These are phyloP conservation scores for Sphaerophoria taeniata DNA, from an alignment of 2,888 invertebrate species.

Conservation along the genomic window DNA sequence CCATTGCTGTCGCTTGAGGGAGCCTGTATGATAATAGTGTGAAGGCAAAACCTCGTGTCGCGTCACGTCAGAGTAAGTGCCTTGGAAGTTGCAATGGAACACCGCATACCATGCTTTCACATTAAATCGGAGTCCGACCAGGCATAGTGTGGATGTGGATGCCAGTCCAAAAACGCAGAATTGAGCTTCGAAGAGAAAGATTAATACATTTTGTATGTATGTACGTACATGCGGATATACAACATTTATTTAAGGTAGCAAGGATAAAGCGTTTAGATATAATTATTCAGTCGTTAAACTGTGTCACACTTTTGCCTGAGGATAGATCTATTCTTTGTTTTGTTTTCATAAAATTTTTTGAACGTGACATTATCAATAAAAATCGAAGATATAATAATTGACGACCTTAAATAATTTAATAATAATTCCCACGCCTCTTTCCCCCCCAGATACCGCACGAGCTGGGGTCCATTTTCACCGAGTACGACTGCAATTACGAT, in stretches of 20 bases:
- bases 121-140: conserved; percentile 64
- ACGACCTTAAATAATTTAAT: too few species aligned
- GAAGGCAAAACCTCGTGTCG: conserved; percentile 54
- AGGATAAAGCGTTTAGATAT: conserved; percentile 28
- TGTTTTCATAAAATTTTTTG: neutral
- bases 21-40: neutral
- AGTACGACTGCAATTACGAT: too few species aligned
- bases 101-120: conserved; percentile 64
- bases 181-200: conserved; percentile 18
- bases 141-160: conserved; percentile 57
- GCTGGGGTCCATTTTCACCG: too few species aligned
- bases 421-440: too few species aligned
- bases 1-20: neutral
- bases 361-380: too few species aligned
- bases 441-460: too few species aligned
- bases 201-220: too few species aligned
- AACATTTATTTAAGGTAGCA: conserved; percentile 29
- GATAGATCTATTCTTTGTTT: neutral
- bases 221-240: neutral
- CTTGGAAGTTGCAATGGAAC: conserved; percentile 49
- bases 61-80: conserved; percentile 59
- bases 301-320: conserved; percentile 12
- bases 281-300: conserved; percentile 35
- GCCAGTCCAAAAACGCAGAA: conserved; percentile 2
- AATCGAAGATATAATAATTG: too few species aligned